Base-by-base conservation (phyloP, 2,113 vertebrate species). In the Eudyptes chrysolophus region DNA sequence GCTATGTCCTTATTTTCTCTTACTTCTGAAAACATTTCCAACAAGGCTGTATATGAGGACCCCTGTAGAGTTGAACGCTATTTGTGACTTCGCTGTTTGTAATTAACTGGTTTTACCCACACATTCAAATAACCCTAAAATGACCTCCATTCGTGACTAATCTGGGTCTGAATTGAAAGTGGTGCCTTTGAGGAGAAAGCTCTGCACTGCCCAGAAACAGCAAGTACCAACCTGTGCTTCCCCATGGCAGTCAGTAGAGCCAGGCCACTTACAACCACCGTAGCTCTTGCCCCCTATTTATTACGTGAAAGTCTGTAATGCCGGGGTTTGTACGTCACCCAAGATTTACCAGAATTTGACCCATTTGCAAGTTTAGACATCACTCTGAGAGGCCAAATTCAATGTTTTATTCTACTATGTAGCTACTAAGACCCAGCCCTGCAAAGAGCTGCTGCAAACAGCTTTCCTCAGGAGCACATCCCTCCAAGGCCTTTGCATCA, bases 1-100 rank as follows among this genome's bases (percentile, higher is more conserved):
- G 18, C 54, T 48, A 13, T 62, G 86, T 94, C 93, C 91, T 94
- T 76, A 76, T 84, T 97, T 92, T 87, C 81, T 89, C 70, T 84
- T 75, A 20, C 77, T 89, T 87, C 46, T 9, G 4, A 87, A 95
- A 92, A 65, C 70, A 30, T 54, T 95, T 71, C 54, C 58, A 92
- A 32, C 49, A 57, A 79, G 54, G 34, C 48, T 36, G 24, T 40
- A 30, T 58, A 46, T 29, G 42, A 89, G 70, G 66, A 79, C 74
- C 72, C 46, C 17, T 69, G 40, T 32, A 8, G 10, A 87, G 66
- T 29, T 90, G 78, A 87, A 77, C 24, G 57, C 16, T 87, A 49
- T 87, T 92, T 87, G 72, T 60, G 93, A 89, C 89, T 94, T 89
- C 1, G 8, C 40, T 78, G 49, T 81, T 89, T 71, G 49, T 27